Evolutionary conservation across 1,140 invertebrate genomes (phyloP).

Genomic region (Lepidurus apus): DNA sequence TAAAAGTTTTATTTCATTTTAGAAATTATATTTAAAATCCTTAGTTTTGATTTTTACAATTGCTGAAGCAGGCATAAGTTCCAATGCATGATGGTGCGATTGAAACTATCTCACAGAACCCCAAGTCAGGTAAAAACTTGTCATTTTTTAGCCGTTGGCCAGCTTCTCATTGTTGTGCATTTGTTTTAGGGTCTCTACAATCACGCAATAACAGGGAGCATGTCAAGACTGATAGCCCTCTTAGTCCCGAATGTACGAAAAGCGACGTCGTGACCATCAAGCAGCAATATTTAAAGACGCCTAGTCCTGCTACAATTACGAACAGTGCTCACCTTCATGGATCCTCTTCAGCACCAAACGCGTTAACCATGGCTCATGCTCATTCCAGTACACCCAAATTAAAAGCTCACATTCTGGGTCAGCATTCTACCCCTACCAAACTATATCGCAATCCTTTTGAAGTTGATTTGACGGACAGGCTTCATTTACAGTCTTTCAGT

Average conservation of each 20-base stretch:
- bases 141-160: no score
- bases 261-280: not conserved
- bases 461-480: conserved; percentile 28
- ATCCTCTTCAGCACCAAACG: not conserved
- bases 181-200: not conserved
- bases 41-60: not conserved
- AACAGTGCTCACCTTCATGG: not conserved
- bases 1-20: no score
- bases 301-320: not conserved
- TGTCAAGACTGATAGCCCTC: not conserved
- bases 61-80: not conserved
- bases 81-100: not conserved
- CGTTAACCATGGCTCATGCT: not conserved
- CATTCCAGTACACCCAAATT: conserved; percentile 2
- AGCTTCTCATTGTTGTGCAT: not conserved
- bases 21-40: no score
- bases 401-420: not conserved
- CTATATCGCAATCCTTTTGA: conserved; percentile 33
- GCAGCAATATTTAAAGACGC: not conserved
- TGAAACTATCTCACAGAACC: not conserved
- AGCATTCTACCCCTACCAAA: conserved; percentile 17
- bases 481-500: conserved; percentile 34
- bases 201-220: not conserved
- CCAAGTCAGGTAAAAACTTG: not conserved
- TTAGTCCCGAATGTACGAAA: not conserved